Conservation (phyloP, 2,113 vertebrate genomes). For the Ptychochromis oligacanthus region DNA sequence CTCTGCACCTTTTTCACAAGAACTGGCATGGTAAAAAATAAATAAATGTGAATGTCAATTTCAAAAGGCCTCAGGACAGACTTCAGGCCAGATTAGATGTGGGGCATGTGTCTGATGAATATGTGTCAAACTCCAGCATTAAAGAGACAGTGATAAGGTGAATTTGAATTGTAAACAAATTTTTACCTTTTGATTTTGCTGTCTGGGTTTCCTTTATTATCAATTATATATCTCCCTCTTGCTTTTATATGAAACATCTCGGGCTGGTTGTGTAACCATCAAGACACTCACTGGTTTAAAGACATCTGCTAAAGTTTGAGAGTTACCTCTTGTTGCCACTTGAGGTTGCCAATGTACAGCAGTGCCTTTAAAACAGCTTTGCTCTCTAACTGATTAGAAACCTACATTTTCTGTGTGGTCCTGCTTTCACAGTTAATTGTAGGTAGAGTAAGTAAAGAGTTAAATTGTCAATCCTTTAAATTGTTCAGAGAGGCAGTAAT, state of each 20-base stretch:
- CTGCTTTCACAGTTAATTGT: not conserved
- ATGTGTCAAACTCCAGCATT: too few species aligned
- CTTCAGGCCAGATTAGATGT: not conserved
- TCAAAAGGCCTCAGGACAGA: not conserved
- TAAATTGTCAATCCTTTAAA: not conserved
- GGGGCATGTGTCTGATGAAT: too few species aligned
- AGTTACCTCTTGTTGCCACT: constrained; percentile 10
- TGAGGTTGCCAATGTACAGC: not conserved
- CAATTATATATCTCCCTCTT: not conserved
- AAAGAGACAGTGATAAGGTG: not conserved
- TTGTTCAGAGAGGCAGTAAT: not conserved
- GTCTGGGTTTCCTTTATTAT: too few species aligned
- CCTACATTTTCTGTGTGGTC: not conserved
- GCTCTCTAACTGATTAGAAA: not conserved
- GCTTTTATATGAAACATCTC: not conserved
- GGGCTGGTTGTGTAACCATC: not conserved
- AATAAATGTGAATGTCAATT: not conserved
- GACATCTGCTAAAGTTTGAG: not conserved
- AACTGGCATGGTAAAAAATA: not conserved
- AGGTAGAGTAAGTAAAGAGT: rapidly evolving
- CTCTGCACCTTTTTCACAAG: not conserved
- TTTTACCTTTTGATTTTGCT: not conserved
- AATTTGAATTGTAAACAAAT: too few species aligned
- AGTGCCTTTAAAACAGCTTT: not conserved
- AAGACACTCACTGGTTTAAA: not conserved